Conservation (phyloP, 2,888 invertebrate species). For the Timema podura region DNA sequence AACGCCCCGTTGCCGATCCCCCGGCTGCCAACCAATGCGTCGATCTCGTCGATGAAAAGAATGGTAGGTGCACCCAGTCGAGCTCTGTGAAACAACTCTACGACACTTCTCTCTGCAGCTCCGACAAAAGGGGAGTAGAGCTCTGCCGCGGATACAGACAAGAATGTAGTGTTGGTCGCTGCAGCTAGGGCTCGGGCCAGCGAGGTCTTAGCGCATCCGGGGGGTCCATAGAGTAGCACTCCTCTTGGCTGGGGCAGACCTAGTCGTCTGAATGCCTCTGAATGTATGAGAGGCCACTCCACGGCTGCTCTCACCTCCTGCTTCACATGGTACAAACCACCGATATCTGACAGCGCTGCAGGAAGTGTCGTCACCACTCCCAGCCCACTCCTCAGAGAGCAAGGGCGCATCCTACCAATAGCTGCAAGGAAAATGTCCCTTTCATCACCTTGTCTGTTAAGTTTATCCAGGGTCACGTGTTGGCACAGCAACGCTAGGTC, state of each 20-base stretch:
- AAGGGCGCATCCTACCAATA: constrained; percentile 43
- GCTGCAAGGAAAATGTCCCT: constrained; percentile 38
- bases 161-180: constrained; percentile 51
- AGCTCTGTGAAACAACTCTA: constrained; percentile 56
- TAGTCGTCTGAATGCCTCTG: constrained; percentile 48
- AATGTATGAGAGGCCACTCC: constrained; percentile 54
- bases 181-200: constrained; percentile 56
- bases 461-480: constrained; percentile 36
- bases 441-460: background rate
- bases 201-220: constrained; percentile 63
- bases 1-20: constrained; percentile 43
- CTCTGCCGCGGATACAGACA: constrained; percentile 57
- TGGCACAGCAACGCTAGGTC: constrained; percentile 51
- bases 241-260: constrained; percentile 40
- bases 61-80: constrained; percentile 56
- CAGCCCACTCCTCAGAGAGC: constrained; percentile 47
- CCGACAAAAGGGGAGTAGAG: constrained; percentile 63
- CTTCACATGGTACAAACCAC: constrained; percentile 54
- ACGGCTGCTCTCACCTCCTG: constrained; percentile 50
- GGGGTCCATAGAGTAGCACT: constrained; percentile 59
- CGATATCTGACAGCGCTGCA: constrained; percentile 49
- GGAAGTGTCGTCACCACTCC: constrained; percentile 44
- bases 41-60: constrained; percentile 62
- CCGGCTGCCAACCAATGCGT: constrained; percentile 49
- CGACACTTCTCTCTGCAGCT: constrained; percentile 57